A percentile compares a stretch with the other conserved stretches of the same genome.
Evolutionary conservation across 2,888 invertebrate species (phyloP).

Genomic region (Eristalis tenax): DNA sequence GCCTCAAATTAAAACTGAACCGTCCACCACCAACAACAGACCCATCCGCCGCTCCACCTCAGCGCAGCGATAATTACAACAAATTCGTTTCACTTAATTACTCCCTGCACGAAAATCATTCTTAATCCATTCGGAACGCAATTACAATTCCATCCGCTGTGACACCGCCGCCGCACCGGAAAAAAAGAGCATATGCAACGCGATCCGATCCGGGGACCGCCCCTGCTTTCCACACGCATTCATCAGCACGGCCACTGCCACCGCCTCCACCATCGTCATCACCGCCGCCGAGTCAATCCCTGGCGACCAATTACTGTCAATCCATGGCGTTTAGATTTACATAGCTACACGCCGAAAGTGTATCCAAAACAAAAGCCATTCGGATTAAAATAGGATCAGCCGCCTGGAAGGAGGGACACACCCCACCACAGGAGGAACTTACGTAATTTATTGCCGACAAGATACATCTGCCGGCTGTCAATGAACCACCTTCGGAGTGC

Average conservation of each 20-base stretch:
- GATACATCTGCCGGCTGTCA: background rate
- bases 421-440: background rate
- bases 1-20: background rate
- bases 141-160: slow-evolving; percentile 16
- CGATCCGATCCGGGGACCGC: background rate
- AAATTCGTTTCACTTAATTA: slow-evolving; percentile 57
- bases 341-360: background rate
- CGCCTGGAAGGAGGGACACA: background rate
- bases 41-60: background rate
- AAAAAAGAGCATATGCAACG: slow-evolving; percentile 31
- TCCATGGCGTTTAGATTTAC: slow-evolving; percentile 34
- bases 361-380: slow-evolving; percentile 32
- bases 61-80: slow-evolving; percentile 41
- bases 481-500: background rate
- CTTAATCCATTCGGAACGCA: slow-evolving; percentile 48
- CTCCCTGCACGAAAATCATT: slow-evolving; percentile 27
- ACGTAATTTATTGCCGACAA: slow-evolving; percentile 2
- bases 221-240: slow-evolving; percentile 8
- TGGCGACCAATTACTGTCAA: slow-evolving; percentile 53
- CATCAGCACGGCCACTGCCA: background rate
- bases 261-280: too few relatives aligned
- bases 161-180: background rate
- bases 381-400: slow-evolving; percentile 27
- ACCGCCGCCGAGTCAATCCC: slow-evolving; percentile 8
- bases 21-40: background rate